A percentile compares a stretch with the other conserved stretches of the same genome.
These are phyloP conservation scores for Ardeotis arabs DNA, from an alignment of 2,113 vertebrate species.

Conservation along the genomic window DNA sequence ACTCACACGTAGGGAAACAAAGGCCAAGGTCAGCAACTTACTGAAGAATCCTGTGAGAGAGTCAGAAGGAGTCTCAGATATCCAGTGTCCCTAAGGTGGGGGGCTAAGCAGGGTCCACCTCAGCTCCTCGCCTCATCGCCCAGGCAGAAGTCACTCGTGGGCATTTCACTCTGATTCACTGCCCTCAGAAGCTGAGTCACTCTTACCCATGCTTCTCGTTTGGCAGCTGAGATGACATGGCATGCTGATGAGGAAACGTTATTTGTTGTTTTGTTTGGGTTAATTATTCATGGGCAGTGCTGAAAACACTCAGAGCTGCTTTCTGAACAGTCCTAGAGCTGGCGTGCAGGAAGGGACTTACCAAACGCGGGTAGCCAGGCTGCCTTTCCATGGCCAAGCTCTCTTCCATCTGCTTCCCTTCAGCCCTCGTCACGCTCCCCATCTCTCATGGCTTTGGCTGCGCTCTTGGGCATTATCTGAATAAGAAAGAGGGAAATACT, in stretches of 20 bases:
- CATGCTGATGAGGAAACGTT: neutral
- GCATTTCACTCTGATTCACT: neutral
- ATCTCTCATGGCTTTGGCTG: neutral
- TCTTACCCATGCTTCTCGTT: neutral
- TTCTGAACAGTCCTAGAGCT: neutral
- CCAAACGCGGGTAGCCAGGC: neutral
- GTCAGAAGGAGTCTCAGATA: neutral
- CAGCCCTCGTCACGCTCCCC: conserved; percentile 13
- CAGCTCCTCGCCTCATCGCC: neutral
- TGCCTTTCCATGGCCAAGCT: neutral
- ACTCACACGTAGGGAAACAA: neutral
- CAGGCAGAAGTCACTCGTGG: neutral
- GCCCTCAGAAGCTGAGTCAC: neutral
- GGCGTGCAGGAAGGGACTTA: neutral
- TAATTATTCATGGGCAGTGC: neutral
- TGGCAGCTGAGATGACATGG: neutral
- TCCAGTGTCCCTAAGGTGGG: neutral
- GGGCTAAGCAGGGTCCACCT: neutral
- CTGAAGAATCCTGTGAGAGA: neutral
- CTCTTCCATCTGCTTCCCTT: conserved; percentile 38
- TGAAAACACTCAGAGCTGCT: conserved; percentile 12
- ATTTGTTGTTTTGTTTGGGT: conserved; percentile 8
- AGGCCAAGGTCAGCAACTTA: neutral
- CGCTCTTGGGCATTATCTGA: conserved; percentile 49
- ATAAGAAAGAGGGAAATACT: neutral